Percentiles rank a stretch among this genome's conserved stretches.
Evolutionary conservation across 2,888 invertebrate species (phyloP).

Genomic region (Kuschelorhynchus macadamiae): DNA sequence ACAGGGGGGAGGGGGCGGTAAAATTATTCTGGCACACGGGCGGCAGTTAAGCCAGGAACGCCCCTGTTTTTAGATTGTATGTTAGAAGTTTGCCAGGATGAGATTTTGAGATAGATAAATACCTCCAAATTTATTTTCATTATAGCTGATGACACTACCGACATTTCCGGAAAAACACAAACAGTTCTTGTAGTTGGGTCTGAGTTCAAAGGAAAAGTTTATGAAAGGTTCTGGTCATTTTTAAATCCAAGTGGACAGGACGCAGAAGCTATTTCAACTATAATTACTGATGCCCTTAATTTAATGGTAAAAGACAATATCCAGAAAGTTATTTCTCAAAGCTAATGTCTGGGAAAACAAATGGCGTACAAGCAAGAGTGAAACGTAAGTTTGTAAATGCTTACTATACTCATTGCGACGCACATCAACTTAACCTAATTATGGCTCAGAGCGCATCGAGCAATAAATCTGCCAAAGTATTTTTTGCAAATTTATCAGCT

Average conservation of each 20-base stretch:
- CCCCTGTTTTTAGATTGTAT: conserved; percentile 18
- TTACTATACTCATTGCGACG: no score
- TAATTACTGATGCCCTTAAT: conserved; percentile 26
- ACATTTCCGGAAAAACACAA: conserved; percentile 52
- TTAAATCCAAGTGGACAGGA: conserved; percentile 48
- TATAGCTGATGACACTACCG: conserved; percentile 58
- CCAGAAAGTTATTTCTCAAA: conserved; percentile 19
- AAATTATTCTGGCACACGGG: no score
- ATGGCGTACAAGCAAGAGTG: conserved; percentile 38
- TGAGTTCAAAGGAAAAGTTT: conserved; percentile 29
- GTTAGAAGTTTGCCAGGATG: conserved; percentile 19
- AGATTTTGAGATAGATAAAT: conserved; percentile 52
- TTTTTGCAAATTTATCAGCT: conserved; percentile 41
- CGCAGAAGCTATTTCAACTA: conserved; percentile 25
- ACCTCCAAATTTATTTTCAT: conserved; percentile 46
- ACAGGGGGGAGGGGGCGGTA: no score
- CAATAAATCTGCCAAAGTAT: conserved; percentile 8
- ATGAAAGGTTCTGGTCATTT: conserved; percentile 55
- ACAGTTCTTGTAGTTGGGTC: conserved; percentile 56
- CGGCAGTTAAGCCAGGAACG: no score
- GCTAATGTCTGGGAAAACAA: conserved; percentile 34
- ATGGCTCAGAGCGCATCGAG: no score
- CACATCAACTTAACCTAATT: no score
- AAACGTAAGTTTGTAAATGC: conserved; percentile 17
- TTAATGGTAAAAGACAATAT: conserved; percentile 20